phyloP scores from a whole-genome alignment of 2,888 invertebrate genomes.

The Gastrophysa polygoni region DNA sequence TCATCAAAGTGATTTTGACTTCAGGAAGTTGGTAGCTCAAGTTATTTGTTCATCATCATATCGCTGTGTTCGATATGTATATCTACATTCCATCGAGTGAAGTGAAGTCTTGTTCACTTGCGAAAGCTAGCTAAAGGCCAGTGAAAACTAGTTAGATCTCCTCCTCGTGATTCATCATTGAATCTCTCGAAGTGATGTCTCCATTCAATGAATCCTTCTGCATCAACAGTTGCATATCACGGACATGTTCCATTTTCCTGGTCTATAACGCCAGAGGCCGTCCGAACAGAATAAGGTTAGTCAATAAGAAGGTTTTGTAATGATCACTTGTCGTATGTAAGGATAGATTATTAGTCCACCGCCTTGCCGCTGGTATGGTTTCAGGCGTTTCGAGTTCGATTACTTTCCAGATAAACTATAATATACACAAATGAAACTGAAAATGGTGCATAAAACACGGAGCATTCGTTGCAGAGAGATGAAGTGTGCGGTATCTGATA shows the following conservation, averaged over 20 bases:
- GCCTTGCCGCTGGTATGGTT: conserved; percentile 46
- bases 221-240: conserved; percentile 5
- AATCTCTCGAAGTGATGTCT: not conserved
- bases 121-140: no score
- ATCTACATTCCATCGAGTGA: no score
- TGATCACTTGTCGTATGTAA: conserved; percentile 44
- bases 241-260: conserved; percentile 42
- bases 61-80: no score
- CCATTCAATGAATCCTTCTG: not conserved
- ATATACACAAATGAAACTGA: conserved; percentile 46
- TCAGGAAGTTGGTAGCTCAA: no score
- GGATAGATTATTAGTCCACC: conserved; percentile 50
- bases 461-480: conserved; percentile 26
- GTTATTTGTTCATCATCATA: no score
- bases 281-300: conserved; percentile 49
- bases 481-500: conserved; percentile 27
- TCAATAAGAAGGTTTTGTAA: conserved; percentile 53
- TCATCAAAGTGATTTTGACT: no score
- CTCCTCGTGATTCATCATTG: not conserved
- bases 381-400: conserved; percentile 32
- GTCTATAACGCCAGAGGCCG: conserved; percentile 36
- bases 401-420: conserved; percentile 33
- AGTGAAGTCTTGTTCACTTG: no score
- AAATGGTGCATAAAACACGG: conserved; percentile 35
- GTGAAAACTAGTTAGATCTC: no score